Percentiles rank a stretch among this genome's conserved stretches.
phyloP scores from a whole-genome alignment of 2,888 invertebrate species.

The Gasteruption jaculator region DNA sequence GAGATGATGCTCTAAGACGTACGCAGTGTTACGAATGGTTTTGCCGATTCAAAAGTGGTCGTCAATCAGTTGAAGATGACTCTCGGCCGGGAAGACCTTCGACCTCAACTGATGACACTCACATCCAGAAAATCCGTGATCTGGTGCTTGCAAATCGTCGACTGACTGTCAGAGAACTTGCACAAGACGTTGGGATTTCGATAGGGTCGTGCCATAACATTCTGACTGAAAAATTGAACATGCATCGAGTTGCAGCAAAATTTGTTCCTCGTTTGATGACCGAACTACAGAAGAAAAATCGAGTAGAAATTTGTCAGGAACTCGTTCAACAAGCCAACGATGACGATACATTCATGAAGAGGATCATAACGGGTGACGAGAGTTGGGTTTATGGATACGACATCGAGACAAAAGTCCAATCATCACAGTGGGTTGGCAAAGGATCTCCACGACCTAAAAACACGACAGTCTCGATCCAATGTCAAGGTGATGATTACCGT shows the following conservation, averaged over 20 bases:
- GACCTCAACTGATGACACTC: constrained; percentile 22
- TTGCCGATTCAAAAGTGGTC: constrained; percentile 12
- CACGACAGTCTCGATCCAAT: neutral
- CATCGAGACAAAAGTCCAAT: constrained; percentile 3
- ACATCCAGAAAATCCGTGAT: constrained; percentile 26
- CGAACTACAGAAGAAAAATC: constrained; percentile 23
- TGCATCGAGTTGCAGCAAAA: constrained; percentile 26
- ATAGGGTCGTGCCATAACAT: constrained; percentile 18
- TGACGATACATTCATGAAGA: constrained; percentile 15
- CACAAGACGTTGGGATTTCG: neutral
- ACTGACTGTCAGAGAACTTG: neutral
- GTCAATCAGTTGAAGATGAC: no score
- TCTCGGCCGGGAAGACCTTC: constrained; percentile 3
- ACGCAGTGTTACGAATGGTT: constrained; percentile 13
- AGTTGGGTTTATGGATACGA: constrained; percentile 16
- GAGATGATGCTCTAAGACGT: constrained; percentile 7
- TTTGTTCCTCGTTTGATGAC: constrained; percentile 27
- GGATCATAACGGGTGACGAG: constrained; percentile 26
- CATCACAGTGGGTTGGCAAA: neutral
- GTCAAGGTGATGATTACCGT: neutral
- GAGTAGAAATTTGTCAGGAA: constrained; percentile 21
- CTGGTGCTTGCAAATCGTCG: constrained; percentile 12
- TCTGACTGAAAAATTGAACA: constrained; percentile 25
- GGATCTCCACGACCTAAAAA: neutral
- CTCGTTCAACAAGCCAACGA: constrained; percentile 18